Conservation (phyloP, 2,888 invertebrate species). For the Tipula lateralis region DNA sequence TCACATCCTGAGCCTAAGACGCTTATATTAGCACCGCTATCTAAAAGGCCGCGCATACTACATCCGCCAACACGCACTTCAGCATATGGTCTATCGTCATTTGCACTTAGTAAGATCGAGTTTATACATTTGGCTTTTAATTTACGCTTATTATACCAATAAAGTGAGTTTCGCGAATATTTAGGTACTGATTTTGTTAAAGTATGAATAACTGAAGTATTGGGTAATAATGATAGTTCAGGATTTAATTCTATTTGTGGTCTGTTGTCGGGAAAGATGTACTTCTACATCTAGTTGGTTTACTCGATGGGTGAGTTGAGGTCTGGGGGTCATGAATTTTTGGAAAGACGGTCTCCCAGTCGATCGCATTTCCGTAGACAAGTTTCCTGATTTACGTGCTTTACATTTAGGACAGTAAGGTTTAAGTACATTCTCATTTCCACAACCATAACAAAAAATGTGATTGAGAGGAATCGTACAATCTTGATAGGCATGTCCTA, state of each 20-base stretch:
- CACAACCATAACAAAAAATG: background rate
- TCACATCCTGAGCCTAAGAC: background rate
- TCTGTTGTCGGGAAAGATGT: too few species aligned
- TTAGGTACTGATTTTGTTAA: too few species aligned
- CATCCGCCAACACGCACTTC: background rate
- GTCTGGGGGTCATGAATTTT: background rate
- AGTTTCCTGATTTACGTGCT: background rate
- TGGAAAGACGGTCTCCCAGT: background rate
- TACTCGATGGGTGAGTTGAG: background rate
- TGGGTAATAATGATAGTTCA: too few species aligned
- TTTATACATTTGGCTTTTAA: background rate
- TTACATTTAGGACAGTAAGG: background rate
- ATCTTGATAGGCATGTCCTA: background rate
- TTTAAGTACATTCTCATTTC: background rate
- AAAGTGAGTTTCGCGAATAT: too few species aligned
- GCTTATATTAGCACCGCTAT: background rate
- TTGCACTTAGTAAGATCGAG: background rate
- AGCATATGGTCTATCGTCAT: background rate
- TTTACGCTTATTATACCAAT: background rate
- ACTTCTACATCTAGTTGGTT: background rate
- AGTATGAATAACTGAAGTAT: too few species aligned
- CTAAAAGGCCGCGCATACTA: background rate
- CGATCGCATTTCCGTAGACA: background rate
- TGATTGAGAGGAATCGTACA: background rate
- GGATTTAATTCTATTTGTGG: too few species aligned